phyloP scores from a whole-genome alignment of 2,888 invertebrate genomes.

The Lingula anatina region DNA sequence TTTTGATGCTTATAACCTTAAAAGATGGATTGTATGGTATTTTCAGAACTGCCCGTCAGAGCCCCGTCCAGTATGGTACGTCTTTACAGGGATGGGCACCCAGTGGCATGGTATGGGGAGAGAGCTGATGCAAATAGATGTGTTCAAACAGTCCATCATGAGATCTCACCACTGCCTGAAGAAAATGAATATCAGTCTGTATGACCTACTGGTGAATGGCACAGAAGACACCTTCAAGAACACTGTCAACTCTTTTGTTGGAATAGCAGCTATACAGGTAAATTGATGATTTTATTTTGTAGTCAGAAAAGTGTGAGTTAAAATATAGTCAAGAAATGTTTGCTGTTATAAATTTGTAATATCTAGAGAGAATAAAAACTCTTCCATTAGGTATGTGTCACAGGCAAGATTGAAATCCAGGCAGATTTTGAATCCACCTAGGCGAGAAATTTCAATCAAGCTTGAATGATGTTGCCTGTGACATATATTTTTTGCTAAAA shows the following conservation, averaged over 20 bases:
- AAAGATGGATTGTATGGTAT: not conserved
- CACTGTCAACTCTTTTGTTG: conserved; percentile 83
- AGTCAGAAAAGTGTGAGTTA: too few species aligned
- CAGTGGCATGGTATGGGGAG: conserved; percentile 97
- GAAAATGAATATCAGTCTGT: conserved; percentile 76
- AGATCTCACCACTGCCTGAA: conserved; percentile 72
- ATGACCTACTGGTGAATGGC: conserved; percentile 71
- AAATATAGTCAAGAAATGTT: too few species aligned
- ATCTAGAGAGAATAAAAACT: too few species aligned
- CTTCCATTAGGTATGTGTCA: too few species aligned
- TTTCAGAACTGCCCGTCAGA: conserved; percentile 53
- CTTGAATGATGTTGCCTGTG: too few species aligned
- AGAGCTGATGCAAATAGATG: conserved; percentile 75
- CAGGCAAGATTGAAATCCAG: too few species aligned
- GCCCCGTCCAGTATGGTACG: conserved; percentile 82
- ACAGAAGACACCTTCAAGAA: conserved; percentile 76
- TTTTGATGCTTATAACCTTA: not conserved
- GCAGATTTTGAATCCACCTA: too few species aligned
- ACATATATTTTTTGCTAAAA: too few species aligned
- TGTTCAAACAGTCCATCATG: conserved; percentile 73
- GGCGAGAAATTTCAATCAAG: too few species aligned
- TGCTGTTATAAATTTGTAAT: too few species aligned
- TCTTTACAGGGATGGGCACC: conserved; percentile 97
- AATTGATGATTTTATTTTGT: too few species aligned
- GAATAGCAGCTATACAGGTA: conserved; percentile 90